Conservation (phyloP, 2,888 invertebrate species). For the Hipparchia sbordonii region DNA sequence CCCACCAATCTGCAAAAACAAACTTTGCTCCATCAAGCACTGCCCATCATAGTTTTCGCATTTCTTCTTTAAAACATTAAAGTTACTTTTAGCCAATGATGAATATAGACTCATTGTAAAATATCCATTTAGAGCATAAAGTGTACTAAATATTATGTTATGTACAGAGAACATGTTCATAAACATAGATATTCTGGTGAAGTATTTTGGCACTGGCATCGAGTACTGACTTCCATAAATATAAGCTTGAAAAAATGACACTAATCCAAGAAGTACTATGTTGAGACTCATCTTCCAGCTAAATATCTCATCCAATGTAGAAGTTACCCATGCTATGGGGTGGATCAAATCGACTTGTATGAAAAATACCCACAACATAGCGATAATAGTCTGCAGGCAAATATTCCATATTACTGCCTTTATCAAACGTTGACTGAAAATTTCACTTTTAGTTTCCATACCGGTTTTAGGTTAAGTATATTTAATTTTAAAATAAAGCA, state of each 20-base stretch:
- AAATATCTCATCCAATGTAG: slow-evolving; percentile 82
- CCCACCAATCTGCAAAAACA: slow-evolving; percentile 86
- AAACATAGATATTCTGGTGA: slow-evolving; percentile 86
- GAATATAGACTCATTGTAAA: slow-evolving; percentile 87
- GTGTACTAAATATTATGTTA: slow-evolving; percentile 77
- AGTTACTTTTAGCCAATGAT: slow-evolving; percentile 84
- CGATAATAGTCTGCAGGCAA: slow-evolving; percentile 78
- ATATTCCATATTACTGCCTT: slow-evolving; percentile 84
- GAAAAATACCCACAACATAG: slow-evolving; percentile 75
- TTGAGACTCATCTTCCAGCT: slow-evolving; percentile 86
- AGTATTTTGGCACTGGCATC: slow-evolving; percentile 82
- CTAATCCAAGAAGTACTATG: slow-evolving; percentile 83
- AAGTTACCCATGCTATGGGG: slow-evolving; percentile 85
- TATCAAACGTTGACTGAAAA: slow-evolving; percentile 83
- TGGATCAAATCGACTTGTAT: slow-evolving; percentile 85
- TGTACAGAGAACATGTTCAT: slow-evolving; percentile 84
- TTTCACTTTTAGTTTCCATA: slow-evolving; percentile 78
- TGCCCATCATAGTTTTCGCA: slow-evolving; percentile 74
- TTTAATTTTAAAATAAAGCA: neutral
- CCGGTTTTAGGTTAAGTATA: slow-evolving; percentile 37
- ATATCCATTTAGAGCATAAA: slow-evolving; percentile 86
- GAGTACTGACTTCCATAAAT: slow-evolving; percentile 88
- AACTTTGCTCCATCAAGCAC: slow-evolving; percentile 86
- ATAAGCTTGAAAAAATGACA: slow-evolving; percentile 88
- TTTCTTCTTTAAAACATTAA: slow-evolving; percentile 75